phyloP scores from a whole-genome alignment of 1,140 invertebrate genomes.

The Camponotus vicinus region DNA sequence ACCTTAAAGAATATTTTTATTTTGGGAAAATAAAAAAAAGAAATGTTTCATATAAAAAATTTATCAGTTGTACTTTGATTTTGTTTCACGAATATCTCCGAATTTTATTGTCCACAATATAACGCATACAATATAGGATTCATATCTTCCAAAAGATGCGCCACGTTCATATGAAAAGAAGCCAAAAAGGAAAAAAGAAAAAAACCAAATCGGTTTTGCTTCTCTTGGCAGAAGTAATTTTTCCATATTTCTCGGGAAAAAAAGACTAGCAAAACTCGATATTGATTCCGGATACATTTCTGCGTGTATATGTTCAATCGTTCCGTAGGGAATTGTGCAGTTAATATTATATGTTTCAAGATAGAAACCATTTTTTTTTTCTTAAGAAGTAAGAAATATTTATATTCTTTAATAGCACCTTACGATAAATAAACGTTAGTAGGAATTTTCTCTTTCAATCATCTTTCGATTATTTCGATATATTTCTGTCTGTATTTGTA shows the following conservation, averaged over 20 bases:
- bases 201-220: conserved; percentile 46
- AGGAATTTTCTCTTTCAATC: neutral
- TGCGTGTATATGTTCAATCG: conserved; percentile 48
- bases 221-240: conserved; percentile 42
- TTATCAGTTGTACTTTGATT: neutral
- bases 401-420: conserved; percentile 12
- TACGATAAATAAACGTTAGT: conserved; percentile 13
- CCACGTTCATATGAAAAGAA: neutral
- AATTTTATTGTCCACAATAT: neutral
- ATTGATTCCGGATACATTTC: conserved; percentile 46
- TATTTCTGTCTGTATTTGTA: neutral
- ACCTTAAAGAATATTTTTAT: neutral
- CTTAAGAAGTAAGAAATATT: neutral
- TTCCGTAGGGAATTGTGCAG: conserved; percentile 49
- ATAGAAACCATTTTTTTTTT: conserved; percentile 9
- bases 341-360: conserved; percentile 64
- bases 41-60: neutral
- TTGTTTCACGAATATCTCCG: neutral
- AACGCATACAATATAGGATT: neutral
- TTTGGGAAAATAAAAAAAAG: neutral
- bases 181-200: neutral
- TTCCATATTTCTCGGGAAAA: conserved; percentile 36
- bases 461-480: neutral
- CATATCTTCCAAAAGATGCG: conserved; percentile 2
- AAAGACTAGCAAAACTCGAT: conserved; percentile 47